A percentile compares a stretch with the other conserved stretches of the same genome.
Evolutionary conservation across 1,140 invertebrate genomes (phyloP).

Genomic region (Drosophila paulistorum): DNA sequence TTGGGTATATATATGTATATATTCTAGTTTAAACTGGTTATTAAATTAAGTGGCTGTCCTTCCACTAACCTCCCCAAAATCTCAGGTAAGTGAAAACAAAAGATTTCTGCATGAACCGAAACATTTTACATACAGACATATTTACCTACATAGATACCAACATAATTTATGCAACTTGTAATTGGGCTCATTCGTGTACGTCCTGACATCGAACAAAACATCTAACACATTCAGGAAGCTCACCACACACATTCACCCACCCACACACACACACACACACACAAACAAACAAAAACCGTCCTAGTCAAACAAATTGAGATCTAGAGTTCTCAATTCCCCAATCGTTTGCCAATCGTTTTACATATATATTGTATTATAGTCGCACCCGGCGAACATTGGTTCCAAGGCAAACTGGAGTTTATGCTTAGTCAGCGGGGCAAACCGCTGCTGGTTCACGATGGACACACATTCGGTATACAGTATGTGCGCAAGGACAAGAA

Average conservation of each 20-base stretch:
- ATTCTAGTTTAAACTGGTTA: background rate
- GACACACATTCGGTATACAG: constrained; percentile 82
- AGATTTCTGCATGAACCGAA: constrained; percentile 52
- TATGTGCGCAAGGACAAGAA: constrained; percentile 83
- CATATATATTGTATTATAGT: constrained; percentile 76
- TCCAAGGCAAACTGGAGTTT: constrained; percentile 82
- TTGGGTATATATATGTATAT: constrained; percentile 30
- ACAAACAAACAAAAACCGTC: constrained; percentile 3
- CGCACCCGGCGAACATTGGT: constrained; percentile 82
- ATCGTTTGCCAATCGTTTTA: constrained; percentile 37
- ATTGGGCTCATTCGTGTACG: constrained; percentile 72
- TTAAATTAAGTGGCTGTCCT: background rate
- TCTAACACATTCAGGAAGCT: background rate
- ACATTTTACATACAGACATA: constrained; percentile 31
- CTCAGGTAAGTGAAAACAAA: constrained; percentile 56
- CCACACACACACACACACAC: constrained; percentile 14
- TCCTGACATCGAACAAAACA: constrained; percentile 61
- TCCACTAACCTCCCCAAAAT: background rate
- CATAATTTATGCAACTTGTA: constrained; percentile 27
- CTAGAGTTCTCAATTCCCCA: constrained; percentile 28
- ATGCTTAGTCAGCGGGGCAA: constrained; percentile 83
- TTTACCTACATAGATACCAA: background rate
- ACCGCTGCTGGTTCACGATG: constrained; percentile 81
- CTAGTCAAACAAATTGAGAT: background rate
- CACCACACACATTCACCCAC: constrained; percentile 8